A percentile compares a stretch with the other conserved stretches of the same genome.
phyloP scores from a whole-genome alignment of 2,797 vertebrate species.

The Borostomias antarcticus region DNA sequence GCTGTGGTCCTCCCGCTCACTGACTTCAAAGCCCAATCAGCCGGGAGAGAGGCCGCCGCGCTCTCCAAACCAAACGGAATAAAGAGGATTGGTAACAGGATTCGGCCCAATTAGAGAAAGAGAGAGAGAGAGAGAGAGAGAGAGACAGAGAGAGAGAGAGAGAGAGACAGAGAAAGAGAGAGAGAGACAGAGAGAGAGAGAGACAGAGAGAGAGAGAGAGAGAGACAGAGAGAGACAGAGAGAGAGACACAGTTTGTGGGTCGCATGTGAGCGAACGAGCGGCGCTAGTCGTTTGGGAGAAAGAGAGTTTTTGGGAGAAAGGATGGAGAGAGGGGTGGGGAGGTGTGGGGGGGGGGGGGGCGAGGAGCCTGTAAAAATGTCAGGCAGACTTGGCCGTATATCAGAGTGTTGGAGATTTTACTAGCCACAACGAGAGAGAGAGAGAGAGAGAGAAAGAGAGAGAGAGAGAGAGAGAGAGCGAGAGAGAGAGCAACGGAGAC shows the following conservation, averaged over 20 bases:
- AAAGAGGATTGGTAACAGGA: slow-evolving; percentile 45
- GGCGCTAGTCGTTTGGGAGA: slow-evolving; percentile 11
- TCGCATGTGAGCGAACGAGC: slow-evolving; percentile 47
- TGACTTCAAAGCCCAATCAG: slow-evolving; percentile 44
- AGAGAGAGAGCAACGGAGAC: not conserved
- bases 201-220: slow-evolving; percentile 36
- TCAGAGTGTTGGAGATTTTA: slow-evolving; percentile 65
- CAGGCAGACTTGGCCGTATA: slow-evolving; percentile 67
- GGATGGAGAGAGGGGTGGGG: slow-evolving; percentile 38
- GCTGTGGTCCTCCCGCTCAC: not conserved
- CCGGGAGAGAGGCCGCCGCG: not conserved
- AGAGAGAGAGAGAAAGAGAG: not conserved
- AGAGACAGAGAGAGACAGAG: slow-evolving; percentile 42
- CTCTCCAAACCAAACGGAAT: slow-evolving; percentile 64
- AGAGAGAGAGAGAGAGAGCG: not conserved
- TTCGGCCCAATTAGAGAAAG: slow-evolving; percentile 29
- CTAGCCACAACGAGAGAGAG: slow-evolving; percentile 53
- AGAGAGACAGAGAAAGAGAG: slow-evolving; percentile 9
- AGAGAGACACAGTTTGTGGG: slow-evolving; percentile 22
- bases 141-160: slow-evolving; percentile 5
- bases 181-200: slow-evolving; percentile 21
- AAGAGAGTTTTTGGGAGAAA: slow-evolving; percentile 18
- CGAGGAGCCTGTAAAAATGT: slow-evolving; percentile 67
- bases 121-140: slow-evolving; percentile 1
- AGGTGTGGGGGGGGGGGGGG: slow-evolving; percentile 38